Evolutionary conservation across 2,888 invertebrate species (phyloP).

Genomic region (Lasioglossum marginatum): DNA sequence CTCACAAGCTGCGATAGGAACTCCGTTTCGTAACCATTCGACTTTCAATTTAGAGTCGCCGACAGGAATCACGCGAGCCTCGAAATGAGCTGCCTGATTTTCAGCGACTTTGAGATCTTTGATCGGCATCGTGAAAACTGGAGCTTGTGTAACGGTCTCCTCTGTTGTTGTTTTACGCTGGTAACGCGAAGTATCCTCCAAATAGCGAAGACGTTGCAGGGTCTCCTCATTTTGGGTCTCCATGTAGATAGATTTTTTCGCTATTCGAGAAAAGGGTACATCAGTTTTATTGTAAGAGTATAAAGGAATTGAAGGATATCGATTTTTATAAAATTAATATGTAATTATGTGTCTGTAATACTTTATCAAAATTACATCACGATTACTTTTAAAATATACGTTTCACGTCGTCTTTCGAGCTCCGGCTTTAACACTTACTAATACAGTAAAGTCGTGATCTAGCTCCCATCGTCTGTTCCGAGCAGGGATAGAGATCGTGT

Average conservation of each 20-base stretch:
- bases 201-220: conserved; percentile 91
- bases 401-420: no score
- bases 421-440: no score
- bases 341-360: no score
- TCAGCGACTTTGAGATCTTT: conserved; percentile 94
- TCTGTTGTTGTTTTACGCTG: conserved; percentile 91
- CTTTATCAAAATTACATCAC: no score
- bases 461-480: no score
- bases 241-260: conserved; percentile 92
- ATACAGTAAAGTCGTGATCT: no score
- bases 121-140: conserved; percentile 96
- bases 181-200: conserved; percentile 92
- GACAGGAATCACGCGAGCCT: conserved; percentile 96
- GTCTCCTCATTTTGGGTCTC: conserved; percentile 96
- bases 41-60: conserved; percentile 97
- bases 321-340: conserved; percentile 24
- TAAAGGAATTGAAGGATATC: neutral
- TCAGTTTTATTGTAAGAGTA: neutral
- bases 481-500: no score
- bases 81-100: conserved; percentile 97
- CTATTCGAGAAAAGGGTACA: conserved; percentile 74
- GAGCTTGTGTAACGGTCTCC: conserved; percentile 93
- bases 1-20: conserved; percentile 95
- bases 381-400: no score
- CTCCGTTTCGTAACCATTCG: conserved; percentile 97